phyloP scores from a whole-genome alignment of 2,797 vertebrate species.

The Danio kyathit region DNA sequence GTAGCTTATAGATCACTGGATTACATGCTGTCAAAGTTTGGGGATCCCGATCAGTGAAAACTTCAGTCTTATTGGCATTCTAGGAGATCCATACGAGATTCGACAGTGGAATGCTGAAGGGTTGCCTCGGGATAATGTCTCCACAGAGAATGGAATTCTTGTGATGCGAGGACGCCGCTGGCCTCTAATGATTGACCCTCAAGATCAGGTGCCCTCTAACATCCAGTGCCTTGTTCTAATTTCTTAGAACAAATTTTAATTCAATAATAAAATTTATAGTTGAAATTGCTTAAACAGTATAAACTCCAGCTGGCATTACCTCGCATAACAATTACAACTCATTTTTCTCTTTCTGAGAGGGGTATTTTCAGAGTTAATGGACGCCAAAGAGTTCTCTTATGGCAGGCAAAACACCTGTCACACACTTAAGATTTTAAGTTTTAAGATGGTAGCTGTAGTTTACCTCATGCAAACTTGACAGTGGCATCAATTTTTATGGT shows the following conservation, averaged over 20 bases:
- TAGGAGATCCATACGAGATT: conserved; percentile 86
- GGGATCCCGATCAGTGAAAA: conserved; percentile 84
- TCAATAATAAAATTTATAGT: not conserved
- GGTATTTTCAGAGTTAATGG: conserved; percentile 9
- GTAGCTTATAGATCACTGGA: conserved; percentile 87
- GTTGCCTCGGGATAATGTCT: conserved; percentile 83
- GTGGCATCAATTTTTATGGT: conserved; percentile 11
- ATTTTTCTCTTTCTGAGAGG: not conserved
- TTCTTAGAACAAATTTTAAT: conserved; percentile 3
- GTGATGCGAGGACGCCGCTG: conserved; percentile 85
- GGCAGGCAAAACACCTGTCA: conserved; percentile 4
- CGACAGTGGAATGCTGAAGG: conserved; percentile 88
- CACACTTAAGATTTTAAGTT: too few species aligned
- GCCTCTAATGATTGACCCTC: conserved; percentile 90
- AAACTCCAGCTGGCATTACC: not conserved
- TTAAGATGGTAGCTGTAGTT: conserved; percentile 12
- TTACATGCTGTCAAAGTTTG: conserved; percentile 80
- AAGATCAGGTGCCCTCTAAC: conserved; percentile 82
- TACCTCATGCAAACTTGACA: not conserved
- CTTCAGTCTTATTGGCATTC: conserved; percentile 86
- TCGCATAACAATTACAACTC: not conserved
- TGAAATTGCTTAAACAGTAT: too few species aligned
- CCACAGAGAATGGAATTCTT: conserved; percentile 88
- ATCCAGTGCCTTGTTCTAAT: conserved; percentile 18
- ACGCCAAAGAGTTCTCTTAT: conserved; percentile 14